Percentiles rank a stretch among this genome's conserved stretches.
Evolutionary conservation across 2,113 vertebrate species (phyloP).

Genomic region (Trichomycterus rosablanca): DNA sequence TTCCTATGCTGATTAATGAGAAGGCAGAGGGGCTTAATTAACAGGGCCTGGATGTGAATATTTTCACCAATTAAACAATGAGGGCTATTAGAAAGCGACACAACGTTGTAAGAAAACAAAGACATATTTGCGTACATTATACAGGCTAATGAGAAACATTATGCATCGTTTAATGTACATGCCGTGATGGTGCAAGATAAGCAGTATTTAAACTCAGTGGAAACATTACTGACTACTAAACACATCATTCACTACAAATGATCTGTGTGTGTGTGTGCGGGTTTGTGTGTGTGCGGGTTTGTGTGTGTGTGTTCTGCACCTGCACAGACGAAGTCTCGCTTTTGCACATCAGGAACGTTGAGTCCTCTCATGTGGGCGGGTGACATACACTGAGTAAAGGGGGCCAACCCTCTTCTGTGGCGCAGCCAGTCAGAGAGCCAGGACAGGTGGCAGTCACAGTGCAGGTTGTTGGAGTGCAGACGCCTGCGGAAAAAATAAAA

Average conservation of each 20-base stretch:
- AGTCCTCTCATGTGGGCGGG: slow-evolving; percentile 91
- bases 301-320: slow-evolving; percentile 65
- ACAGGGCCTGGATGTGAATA: slow-evolving; percentile 28
- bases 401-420: slow-evolving; percentile 84
- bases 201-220: slow-evolving; percentile 16
- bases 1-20: slow-evolving; percentile 43
- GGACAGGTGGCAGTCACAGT: slow-evolving; percentile 95
- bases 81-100: slow-evolving; percentile 7
- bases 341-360: slow-evolving; percentile 92
- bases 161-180: slow-evolving; percentile 24
- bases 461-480: slow-evolving; percentile 93
- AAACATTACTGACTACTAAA: slow-evolving; percentile 14
- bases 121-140: slow-evolving; percentile 23
- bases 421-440: slow-evolving; percentile 98
- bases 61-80: slow-evolving; percentile 17
- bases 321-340: slow-evolving; percentile 90
- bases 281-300: slow-evolving; percentile 15
- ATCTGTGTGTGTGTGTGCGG: slow-evolving; percentile 1
- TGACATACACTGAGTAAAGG: slow-evolving; percentile 96
- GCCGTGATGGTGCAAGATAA: slow-evolving; percentile 22
- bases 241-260: not conserved
- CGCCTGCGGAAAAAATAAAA: slow-evolving; percentile 66
- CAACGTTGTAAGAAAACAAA: slow-evolving; percentile 3
- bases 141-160: slow-evolving; percentile 26
- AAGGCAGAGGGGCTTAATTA: slow-evolving; percentile 32